These are phyloP conservation scores for Eupithecia centaureata DNA, from an alignment of 2,888 invertebrate genomes.

Conservation along the genomic window DNA sequence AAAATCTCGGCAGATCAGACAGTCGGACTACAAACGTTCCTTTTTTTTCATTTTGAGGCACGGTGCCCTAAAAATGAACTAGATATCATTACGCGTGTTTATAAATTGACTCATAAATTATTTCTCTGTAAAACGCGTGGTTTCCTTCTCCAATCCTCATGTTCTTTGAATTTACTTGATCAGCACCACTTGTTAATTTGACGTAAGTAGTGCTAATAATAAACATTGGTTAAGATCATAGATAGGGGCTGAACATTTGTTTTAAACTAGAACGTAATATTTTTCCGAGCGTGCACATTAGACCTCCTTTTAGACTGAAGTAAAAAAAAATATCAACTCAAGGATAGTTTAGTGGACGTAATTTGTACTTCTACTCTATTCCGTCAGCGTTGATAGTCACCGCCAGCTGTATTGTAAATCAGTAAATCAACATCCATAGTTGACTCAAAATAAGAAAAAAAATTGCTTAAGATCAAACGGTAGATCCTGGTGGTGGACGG, in stretches of 20 bases:
- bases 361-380: too few relatives aligned
- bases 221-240: neutral
- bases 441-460: too few relatives aligned
- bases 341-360: too few relatives aligned
- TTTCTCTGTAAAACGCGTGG: slow-evolving; percentile 8
- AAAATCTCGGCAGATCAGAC: neutral
- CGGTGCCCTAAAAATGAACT: neutral
- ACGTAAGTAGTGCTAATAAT: neutral
- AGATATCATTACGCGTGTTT: neutral
- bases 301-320: too few relatives aligned
- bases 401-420: too few relatives aligned
- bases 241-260: neutral
- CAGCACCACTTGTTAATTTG: neutral
- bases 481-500: too few relatives aligned
- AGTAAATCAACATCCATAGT: too few relatives aligned
- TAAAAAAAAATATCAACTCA: too few relatives aligned
- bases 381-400: too few relatives aligned
- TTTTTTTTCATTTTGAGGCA: neutral
- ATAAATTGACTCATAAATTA: slow-evolving; percentile 3
- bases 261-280: neutral
- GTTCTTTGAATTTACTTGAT: neutral
- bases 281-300: too few relatives aligned
- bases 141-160: neutral
- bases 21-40: neutral
- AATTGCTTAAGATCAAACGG: too few relatives aligned